Conservation (phyloP, 2,888 invertebrate species). For the Rhingia campestris region DNA sequence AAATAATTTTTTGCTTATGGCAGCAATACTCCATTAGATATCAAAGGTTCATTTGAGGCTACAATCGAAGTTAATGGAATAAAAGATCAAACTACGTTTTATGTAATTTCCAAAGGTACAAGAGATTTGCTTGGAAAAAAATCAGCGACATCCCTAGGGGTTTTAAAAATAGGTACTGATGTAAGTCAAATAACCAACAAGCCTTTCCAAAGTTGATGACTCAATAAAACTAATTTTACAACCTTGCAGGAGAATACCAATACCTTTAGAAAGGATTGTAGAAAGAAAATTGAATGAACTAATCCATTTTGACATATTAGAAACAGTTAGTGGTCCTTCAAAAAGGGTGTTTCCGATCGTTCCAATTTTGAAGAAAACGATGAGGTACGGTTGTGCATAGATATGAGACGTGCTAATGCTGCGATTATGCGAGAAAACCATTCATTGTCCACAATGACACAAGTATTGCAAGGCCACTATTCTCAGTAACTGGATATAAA, state of each 20-base stretch:
- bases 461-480: slow-evolving; percentile 37
- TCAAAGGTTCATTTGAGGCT: slow-evolving; percentile 17
- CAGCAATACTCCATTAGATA: slow-evolving; percentile 9
- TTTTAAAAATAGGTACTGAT: slow-evolving; percentile 25
- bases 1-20: slow-evolving; percentile 10
- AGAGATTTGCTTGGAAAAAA: neutral
- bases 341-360: slow-evolving; percentile 17
- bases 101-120: neutral
- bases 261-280: too few species aligned
- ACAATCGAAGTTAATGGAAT: neutral
- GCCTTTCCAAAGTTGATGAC: slow-evolving; percentile 28
- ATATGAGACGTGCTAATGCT: slow-evolving; percentile 33
- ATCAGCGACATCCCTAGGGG: neutral
- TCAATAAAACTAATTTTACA: slow-evolving; percentile 2
- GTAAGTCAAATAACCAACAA: slow-evolving; percentile 5
- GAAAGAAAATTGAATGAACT: slow-evolving; percentile 19
- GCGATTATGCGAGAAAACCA: slow-evolving; percentile 37
- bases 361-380: slow-evolving; percentile 14
- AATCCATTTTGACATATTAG: slow-evolving; percentile 12
- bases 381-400: slow-evolving; percentile 11
- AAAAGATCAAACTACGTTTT: slow-evolving; percentile 1
- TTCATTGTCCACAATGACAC: slow-evolving; percentile 27
- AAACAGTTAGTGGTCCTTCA: slow-evolving; percentile 16
- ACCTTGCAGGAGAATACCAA: too few species aligned
- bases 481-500: slow-evolving; percentile 77